These are phyloP conservation scores for Sebastes cheni DNA, from an alignment of 2,797 vertebrate species.

Conservation along the genomic window DNA sequence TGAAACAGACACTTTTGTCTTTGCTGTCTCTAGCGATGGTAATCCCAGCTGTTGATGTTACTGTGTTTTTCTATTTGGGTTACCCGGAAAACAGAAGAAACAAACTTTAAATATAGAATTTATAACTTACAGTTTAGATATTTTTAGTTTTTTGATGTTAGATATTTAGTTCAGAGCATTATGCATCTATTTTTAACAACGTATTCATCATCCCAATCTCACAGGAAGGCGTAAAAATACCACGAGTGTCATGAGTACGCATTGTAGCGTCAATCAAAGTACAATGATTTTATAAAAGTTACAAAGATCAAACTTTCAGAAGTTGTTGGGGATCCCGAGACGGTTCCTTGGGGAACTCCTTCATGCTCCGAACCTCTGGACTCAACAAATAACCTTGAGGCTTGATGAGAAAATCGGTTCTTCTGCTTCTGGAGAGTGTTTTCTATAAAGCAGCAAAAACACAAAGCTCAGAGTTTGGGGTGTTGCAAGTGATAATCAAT, in stretches of 20 bases:
- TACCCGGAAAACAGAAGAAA: background rate
- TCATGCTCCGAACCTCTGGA: background rate
- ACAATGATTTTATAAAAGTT: background rate
- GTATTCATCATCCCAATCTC: fast-evolving
- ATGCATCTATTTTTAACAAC: background rate
- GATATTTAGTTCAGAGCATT: background rate
- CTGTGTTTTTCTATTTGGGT: background rate
- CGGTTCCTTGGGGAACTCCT: slow-evolving; percentile 22
- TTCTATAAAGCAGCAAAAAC: background rate
- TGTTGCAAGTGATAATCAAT: slow-evolving; percentile 49
- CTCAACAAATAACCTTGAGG: background rate
- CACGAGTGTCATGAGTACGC: no score
- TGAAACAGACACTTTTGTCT: background rate
- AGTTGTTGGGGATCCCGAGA: background rate
- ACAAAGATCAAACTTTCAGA: background rate
- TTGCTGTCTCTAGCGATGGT: background rate
- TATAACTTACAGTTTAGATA: background rate
- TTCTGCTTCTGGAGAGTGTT: slow-evolving; percentile 2
- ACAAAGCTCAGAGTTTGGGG: slow-evolving; percentile 15
- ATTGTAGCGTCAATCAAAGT: background rate
- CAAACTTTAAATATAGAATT: background rate
- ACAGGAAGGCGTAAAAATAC: no score
- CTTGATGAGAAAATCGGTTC: slow-evolving; percentile 32
- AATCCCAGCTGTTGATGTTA: slow-evolving; percentile 28
- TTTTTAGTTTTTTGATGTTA: background rate